Conservation (phyloP, 2,888 invertebrate genomes). For the Meandrusa payeni region DNA sequence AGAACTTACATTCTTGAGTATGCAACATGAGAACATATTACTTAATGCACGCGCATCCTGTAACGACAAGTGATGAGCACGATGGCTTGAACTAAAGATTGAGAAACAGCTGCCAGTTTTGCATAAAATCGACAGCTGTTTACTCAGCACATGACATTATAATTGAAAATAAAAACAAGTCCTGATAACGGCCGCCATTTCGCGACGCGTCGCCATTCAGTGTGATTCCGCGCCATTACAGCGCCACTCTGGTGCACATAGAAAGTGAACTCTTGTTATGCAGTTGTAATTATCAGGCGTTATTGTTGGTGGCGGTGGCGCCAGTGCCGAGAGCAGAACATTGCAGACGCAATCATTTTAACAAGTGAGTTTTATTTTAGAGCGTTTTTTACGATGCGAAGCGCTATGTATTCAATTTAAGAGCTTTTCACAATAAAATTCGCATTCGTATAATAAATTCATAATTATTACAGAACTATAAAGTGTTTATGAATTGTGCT, state of each 20-base stretch:
- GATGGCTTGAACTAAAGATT: too few relatives aligned
- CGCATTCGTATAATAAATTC: too few relatives aligned
- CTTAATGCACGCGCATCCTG: too few relatives aligned
- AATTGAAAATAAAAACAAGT: too few relatives aligned
- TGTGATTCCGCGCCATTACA: slow-evolving; percentile 4
- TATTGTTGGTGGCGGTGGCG: slow-evolving; percentile 11
- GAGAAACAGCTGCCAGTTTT: too few relatives aligned
- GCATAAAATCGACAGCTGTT: not conserved
- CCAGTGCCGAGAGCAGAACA: not conserved
- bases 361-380: slow-evolving; percentile 4
- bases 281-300: slow-evolving; percentile 10
- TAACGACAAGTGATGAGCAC: too few relatives aligned
- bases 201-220: slow-evolving; percentile 6
- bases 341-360: slow-evolving; percentile 1
- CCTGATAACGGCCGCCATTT: slow-evolving; percentile 7
- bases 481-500: too few relatives aligned
- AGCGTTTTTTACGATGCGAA: not conserved
- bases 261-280: slow-evolving; percentile 8
- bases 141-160: not conserved
- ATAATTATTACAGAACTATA: too few relatives aligned
- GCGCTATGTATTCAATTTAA: not conserved
- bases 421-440: not conserved
- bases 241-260: not conserved
- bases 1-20: too few relatives aligned
- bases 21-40: too few relatives aligned